These are phyloP conservation scores for Notothenia coriiceps DNA, from an alignment of 2,113 vertebrate genomes.

Conservation along the genomic window DNA sequence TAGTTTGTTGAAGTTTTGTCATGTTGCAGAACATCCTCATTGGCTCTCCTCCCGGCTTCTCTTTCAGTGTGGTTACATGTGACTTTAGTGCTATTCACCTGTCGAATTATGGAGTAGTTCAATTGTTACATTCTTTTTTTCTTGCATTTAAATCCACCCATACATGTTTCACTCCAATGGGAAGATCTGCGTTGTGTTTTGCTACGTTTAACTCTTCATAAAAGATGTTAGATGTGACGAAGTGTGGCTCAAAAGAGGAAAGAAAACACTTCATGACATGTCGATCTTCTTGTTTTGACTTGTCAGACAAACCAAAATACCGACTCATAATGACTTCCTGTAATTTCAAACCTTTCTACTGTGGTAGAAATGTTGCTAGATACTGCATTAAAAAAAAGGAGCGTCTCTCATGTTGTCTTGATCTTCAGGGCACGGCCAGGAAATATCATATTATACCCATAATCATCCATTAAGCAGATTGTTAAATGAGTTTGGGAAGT, in stretches of 20 bases:
- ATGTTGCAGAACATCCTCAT: background rate
- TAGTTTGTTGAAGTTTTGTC: background rate
- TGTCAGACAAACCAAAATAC: background rate
- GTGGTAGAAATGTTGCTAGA: too few species aligned
- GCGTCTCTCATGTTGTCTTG: conserved; percentile 8
- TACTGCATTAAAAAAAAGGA: background rate
- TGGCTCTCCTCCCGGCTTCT: background rate
- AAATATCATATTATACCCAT: conserved; percentile 55
- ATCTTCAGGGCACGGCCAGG: conserved; percentile 29
- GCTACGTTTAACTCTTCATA: background rate
- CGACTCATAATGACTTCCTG: background rate
- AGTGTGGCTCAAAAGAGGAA: background rate
- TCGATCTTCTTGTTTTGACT: background rate
- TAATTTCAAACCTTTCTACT: background rate
- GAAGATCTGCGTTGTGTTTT: background rate
- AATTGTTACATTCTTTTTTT: background rate
- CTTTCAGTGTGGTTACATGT: background rate
- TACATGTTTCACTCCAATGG: background rate
- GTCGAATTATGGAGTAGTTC: background rate
- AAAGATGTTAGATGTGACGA: background rate
- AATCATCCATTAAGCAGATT: conserved; percentile 52
- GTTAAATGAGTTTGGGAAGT: conserved; percentile 31
- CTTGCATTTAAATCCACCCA: background rate
- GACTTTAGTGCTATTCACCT: background rate
- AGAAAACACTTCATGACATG: too few species aligned